Evolutionary conservation across 2,113 vertebrate genomes (phyloP), one percentile per base, ranked within the genome.

Genomic region (Heterocephalus glaber): DNA sequence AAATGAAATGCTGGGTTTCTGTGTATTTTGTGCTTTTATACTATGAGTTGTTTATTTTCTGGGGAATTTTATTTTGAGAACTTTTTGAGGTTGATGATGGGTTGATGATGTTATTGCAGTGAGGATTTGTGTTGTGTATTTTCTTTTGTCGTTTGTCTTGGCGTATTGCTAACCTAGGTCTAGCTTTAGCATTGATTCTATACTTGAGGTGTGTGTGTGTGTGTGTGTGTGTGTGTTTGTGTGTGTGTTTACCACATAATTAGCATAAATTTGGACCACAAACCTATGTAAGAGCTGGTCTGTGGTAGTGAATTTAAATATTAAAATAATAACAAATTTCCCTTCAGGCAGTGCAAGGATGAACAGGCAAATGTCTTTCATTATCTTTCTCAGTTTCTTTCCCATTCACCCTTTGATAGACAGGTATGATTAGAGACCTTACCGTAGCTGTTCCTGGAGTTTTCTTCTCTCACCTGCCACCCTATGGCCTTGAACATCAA

Each of bases 211-310:
- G 47, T 49, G 44, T 49, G 26, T 49, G 44, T 77, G 44, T 79
- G 89, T 80, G 52, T 82, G 77, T 89, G 76, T 83, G 66, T 80
- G 38, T 91, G 30, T 60, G 35, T n/a, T n/a, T n/a, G n/a, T n/a
- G n/a, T n/a, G n/a, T n/a, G n/a, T n/a, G 19, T 70, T 5, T 76
- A 81, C 26, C 66, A 79, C 47, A 35, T 13, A 79, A 19, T 52
- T 72, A 66, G 58, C 35, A 38, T 86, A 66, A 58, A 92, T 89
- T 92, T 89, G 80, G 52, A 82, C 35, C 56, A 70, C 58, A 96
- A 54, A 80, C 24, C 47, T 66, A 10, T 89, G 58, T 74, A 72
- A 83, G 60, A 89, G 80, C 70, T 93, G 20, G 9, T 84, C 30
- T 93, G 38, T 89, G 52, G 60, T 54, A 76, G 30, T 72, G 47